phyloP scores from a whole-genome alignment of 1,140 invertebrate genomes.

The Homarus americanus region DNA sequence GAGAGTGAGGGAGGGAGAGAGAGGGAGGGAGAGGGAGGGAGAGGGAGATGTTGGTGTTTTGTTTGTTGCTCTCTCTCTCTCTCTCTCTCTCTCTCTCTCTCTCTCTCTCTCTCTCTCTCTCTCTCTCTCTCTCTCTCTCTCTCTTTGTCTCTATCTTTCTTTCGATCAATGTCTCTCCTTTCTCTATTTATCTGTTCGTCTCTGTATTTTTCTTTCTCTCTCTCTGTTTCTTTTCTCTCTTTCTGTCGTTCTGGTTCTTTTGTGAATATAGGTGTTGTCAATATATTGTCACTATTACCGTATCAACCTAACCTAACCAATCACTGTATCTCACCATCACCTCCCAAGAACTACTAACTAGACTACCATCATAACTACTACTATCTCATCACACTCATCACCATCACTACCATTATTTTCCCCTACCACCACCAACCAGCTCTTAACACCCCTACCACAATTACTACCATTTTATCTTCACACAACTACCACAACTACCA shows the following conservation, averaged over 20 bases:
- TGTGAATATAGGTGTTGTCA: too few relatives aligned
- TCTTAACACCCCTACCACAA: too few relatives aligned
- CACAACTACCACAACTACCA: too few relatives aligned
- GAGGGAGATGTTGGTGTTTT: neutral
- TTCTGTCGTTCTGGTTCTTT: constrained; percentile 18
- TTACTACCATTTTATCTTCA: too few relatives aligned
- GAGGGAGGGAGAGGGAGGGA: neutral
- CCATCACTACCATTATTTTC: too few relatives aligned
- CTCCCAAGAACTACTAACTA: too few relatives aligned
- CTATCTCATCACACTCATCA: too few relatives aligned
- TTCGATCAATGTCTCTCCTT: neutral
- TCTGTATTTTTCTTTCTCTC: constrained; percentile 10
- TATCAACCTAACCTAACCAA: too few relatives aligned
- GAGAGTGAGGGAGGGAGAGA: neutral
- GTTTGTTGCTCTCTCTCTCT: neutral
- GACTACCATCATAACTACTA: too few relatives aligned
- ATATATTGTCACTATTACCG: too few relatives aligned
- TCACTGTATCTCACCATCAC: too few relatives aligned
- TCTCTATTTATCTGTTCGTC: neutral
- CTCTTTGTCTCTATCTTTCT: neutral
- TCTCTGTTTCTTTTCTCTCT: constrained; percentile 10
- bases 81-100: neutral
- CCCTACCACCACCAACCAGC: too few relatives aligned
- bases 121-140: neutral
- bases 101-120: neutral